Evolutionary conservation across 2,888 invertebrate species (phyloP).

Genomic region (Drosophila nr. perissopoda): DNA sequence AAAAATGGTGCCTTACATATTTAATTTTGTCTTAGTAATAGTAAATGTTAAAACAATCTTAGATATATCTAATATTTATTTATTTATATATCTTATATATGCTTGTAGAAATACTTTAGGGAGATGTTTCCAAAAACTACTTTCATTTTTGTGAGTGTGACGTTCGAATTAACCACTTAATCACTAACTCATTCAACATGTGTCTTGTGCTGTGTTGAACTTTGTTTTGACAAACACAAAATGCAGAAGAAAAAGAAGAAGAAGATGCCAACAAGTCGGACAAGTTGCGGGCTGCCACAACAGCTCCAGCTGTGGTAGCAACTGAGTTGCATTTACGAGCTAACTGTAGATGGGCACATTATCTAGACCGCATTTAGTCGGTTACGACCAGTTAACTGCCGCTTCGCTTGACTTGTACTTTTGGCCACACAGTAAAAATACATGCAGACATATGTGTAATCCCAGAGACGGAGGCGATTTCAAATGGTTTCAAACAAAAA

Average conservation of each 20-base stretch:
- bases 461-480: slow-evolving; percentile 39
- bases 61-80: neutral
- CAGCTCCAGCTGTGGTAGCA: slow-evolving; percentile 6
- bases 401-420: slow-evolving; percentile 70
- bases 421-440: slow-evolving; percentile 27
- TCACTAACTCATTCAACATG: slow-evolving; percentile 35
- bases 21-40: slow-evolving; percentile 1
- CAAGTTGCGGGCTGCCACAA: slow-evolving; percentile 23
- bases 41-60: neutral
- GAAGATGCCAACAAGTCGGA: slow-evolving; percentile 44
- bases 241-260: slow-evolving; percentile 24
- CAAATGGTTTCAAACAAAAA: slow-evolving; percentile 34
- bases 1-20: neutral
- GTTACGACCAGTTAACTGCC: slow-evolving; percentile 70
- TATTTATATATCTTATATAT: neutral
- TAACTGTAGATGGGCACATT: slow-evolving; percentile 59
- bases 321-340: slow-evolving; percentile 41
- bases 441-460: slow-evolving; percentile 6
- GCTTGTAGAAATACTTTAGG: neutral
- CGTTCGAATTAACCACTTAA: slow-evolving; percentile 32
- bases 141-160: slow-evolving; percentile 11
- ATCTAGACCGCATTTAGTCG: slow-evolving; percentile 73
- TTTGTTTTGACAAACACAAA: slow-evolving; percentile 65
- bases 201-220: slow-evolving; percentile 53
- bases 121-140: neutral